Evolutionary conservation across 2,797 vertebrate species (phyloP).

Genomic region (Lacerta viridis): DNA sequence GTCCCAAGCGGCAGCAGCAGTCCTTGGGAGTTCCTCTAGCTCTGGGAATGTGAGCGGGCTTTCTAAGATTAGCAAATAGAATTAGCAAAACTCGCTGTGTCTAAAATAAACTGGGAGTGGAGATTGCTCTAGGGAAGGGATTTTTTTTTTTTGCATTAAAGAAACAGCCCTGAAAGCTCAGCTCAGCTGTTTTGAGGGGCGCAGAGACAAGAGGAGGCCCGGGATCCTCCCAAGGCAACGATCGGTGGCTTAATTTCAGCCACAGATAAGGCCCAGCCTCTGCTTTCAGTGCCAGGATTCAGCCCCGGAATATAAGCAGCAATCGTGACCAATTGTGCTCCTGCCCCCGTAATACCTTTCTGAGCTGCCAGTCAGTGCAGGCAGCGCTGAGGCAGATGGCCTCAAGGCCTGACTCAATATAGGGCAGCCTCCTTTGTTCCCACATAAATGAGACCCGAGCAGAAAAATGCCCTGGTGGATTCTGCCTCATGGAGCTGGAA

Average conservation of each 20-base stretch:
- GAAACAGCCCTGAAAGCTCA: background rate
- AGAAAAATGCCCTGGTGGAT: too few species aligned
- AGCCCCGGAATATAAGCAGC: background rate
- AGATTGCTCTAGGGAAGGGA: background rate
- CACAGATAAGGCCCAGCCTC: background rate
- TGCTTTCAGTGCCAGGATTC: background rate
- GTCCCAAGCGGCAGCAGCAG: background rate
- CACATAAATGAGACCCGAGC: too few species aligned
- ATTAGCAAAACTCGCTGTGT: slow-evolving; percentile 5
- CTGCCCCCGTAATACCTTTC: background rate
- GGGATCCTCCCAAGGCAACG: too few species aligned
- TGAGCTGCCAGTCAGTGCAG: background rate
- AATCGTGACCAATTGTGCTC: background rate
- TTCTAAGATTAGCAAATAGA: slow-evolving; percentile 37
- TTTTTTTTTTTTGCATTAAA: background rate
- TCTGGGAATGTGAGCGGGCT: background rate
- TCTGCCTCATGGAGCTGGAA: too few species aligned
- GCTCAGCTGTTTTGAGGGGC: background rate
- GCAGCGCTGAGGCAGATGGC: too few species aligned
- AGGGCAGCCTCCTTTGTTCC: too few species aligned
- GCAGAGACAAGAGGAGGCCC: background rate
- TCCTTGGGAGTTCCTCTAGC: background rate
- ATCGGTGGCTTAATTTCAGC: background rate
- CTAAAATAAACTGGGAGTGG: slow-evolving; percentile 14
- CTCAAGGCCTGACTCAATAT: too few species aligned